A percentile compares a stretch with the other conserved stretches of the same genome.
These are phyloP conservation scores for Blastobasis lacticolella DNA, from an alignment of 2,888 invertebrate species.

Conservation along the genomic window DNA sequence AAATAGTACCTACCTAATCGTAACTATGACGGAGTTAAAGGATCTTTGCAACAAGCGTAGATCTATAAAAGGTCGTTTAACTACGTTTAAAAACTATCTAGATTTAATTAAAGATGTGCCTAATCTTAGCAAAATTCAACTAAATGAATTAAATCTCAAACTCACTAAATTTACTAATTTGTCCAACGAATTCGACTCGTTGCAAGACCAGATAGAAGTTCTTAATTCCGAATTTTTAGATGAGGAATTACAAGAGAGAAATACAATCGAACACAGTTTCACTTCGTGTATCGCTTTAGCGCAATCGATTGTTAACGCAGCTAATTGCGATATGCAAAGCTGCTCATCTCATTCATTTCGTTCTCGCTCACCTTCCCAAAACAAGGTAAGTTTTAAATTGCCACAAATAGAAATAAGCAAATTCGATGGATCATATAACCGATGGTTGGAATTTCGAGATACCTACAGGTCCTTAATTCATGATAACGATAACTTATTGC, in stretches of 20 bases:
- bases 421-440: constrained; percentile 14
- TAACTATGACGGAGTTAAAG: too few relatives aligned
- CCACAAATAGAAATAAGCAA: constrained; percentile 10
- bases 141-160: background rate
- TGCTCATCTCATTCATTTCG: too few relatives aligned
- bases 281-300: background rate
- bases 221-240: background rate
- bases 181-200: background rate
- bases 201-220: background rate
- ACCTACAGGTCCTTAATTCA: constrained; percentile 16
- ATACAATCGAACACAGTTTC: background rate
- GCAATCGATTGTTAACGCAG: background rate
- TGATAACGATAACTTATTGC: constrained; percentile 12
- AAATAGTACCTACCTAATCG: too few relatives aligned
- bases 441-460: constrained; percentile 17
- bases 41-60: too few relatives aligned
- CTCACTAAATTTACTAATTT: background rate
- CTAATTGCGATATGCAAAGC: background rate
- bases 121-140: too few relatives aligned
- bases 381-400: background rate
- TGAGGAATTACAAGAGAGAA: background rate
- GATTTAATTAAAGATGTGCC: too few relatives aligned
- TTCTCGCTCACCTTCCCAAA: background rate
- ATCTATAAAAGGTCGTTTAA: too few relatives aligned
- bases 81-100: too few relatives aligned